A percentile compares a stretch with the other conserved stretches of the same genome.
These are phyloP conservation scores for Steromphala cineraria DNA, from an alignment of 2,888 invertebrate species.

Conservation along the genomic window DNA sequence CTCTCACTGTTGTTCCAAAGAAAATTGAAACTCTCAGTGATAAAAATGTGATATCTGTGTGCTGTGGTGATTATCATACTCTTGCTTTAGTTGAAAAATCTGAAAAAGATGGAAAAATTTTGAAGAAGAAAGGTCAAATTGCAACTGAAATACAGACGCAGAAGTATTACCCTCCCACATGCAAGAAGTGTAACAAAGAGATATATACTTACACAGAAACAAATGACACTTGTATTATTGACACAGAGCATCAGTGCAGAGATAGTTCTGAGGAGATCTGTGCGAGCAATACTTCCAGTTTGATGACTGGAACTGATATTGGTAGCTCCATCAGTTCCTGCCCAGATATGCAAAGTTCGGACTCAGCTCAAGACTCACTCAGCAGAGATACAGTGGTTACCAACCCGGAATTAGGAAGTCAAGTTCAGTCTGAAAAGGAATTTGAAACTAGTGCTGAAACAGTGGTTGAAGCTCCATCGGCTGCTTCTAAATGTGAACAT, in stretches of 20 bases:
- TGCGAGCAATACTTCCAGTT: background rate
- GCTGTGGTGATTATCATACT: conserved; percentile 69
- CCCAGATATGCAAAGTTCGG: background rate
- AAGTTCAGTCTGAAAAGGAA: background rate
- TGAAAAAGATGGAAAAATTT: conserved; percentile 22
- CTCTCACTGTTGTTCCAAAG: conserved; percentile 48
- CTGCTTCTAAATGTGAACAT: background rate
- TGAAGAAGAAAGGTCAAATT: conserved; percentile 23
- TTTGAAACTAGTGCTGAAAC: background rate
- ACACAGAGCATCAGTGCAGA: conserved; percentile 51
- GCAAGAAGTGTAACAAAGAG: conserved; percentile 61
- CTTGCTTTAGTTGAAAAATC: conserved; percentile 66
- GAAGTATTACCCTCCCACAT: conserved; percentile 50
- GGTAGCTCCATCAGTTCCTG: background rate
- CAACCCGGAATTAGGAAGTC: background rate
- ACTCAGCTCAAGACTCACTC: background rate
- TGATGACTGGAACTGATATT: background rate
- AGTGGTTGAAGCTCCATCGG: background rate
- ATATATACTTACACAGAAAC: conserved; percentile 61
- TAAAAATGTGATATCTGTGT: conserved; percentile 62
- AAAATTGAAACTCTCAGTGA: conserved; percentile 57
- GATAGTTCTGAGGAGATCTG: background rate
- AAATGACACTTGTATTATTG: conserved; percentile 60
- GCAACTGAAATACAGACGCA: conserved; percentile 32
- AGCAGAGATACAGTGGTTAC: background rate